phyloP scores from a whole-genome alignment of 1,140 invertebrate genomes.

The Trinorchestia longiramus region DNA sequence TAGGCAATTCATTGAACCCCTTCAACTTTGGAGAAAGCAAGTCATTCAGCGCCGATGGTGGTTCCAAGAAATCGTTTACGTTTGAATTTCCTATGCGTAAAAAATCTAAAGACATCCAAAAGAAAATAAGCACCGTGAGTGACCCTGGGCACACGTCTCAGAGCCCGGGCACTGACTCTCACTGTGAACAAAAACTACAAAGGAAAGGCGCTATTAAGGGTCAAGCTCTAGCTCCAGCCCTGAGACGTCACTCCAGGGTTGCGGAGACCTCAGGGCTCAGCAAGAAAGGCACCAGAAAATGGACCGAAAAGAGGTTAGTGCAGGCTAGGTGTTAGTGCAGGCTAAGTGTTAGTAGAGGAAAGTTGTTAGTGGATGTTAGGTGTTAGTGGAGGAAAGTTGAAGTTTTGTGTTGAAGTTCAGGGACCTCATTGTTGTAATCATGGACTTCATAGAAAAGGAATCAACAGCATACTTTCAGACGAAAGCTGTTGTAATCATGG shows the following conservation, averaged over 20 bases:
- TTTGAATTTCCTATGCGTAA: slow-evolving; percentile 57
- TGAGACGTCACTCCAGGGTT: background rate
- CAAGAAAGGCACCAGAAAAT: slow-evolving; percentile 28
- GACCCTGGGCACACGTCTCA: slow-evolving; percentile 55
- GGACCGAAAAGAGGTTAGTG: slow-evolving; percentile 60
- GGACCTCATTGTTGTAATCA: background rate
- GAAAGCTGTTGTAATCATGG: background rate
- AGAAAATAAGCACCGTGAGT: slow-evolving; percentile 62
- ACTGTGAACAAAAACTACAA: background rate
- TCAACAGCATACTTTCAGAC: background rate
- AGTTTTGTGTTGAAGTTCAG: background rate
- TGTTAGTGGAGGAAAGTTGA: background rate
- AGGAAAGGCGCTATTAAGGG: slow-evolving; percentile 60
- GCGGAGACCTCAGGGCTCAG: background rate
- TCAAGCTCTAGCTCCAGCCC: background rate
- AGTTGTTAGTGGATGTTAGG: background rate
- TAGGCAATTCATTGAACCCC: slow-evolving; percentile 17
- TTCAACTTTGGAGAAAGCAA: background rate
- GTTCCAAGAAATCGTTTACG: slow-evolving; percentile 51
- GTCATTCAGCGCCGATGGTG: slow-evolving; percentile 23
- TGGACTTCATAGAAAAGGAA: background rate
- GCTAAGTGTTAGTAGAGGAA: background rate
- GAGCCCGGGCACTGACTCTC: background rate
- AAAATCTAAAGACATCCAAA: slow-evolving; percentile 53
- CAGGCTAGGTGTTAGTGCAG: background rate